These are phyloP conservation scores for Lordiphosa andalusiaca DNA, from an alignment of 2,888 invertebrate genomes.

Conservation along the genomic window DNA sequence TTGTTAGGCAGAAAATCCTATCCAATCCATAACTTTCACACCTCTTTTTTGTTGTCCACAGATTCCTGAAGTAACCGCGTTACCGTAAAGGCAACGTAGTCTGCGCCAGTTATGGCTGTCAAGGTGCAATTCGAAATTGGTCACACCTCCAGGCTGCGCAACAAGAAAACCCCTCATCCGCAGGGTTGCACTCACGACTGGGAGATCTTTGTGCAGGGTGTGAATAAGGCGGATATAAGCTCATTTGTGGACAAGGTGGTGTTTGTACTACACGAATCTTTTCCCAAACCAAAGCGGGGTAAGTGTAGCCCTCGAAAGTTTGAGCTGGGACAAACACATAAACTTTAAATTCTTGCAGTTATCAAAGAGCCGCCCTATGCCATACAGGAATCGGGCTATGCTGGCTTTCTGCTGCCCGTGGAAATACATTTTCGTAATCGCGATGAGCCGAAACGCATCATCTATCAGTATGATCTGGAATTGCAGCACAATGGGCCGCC, in stretches of 20 bases:
- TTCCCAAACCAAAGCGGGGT: constrained; percentile 95
- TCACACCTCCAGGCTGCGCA: constrained; percentile 91
- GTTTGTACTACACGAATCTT: constrained; percentile 94
- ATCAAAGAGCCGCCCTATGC: constrained; percentile 94
- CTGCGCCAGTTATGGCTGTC: constrained; percentile 82
- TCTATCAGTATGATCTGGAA: constrained; percentile 91
- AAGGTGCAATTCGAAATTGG: constrained; percentile 95
- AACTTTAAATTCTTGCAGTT: constrained; percentile 82
- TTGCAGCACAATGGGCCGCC: constrained; percentile 88
- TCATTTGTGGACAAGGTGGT: constrained; percentile 96
- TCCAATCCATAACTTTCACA: too few relatives aligned
- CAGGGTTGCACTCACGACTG: constrained; percentile 98
- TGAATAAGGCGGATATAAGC: constrained; percentile 92
- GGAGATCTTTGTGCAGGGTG: constrained; percentile 95
- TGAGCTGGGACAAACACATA: too few relatives aligned
- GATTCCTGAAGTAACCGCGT: too few relatives aligned
- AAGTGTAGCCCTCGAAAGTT: constrained; percentile 60
- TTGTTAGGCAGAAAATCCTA: too few relatives aligned
- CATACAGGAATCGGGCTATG: constrained; percentile 96
- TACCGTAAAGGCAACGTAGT: too few relatives aligned
- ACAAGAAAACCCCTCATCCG: constrained; percentile 85
- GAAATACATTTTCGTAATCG: constrained; percentile 93
- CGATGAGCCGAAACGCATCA: constrained; percentile 93
- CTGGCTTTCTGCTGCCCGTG: constrained; percentile 93
- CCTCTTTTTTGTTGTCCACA: too few relatives aligned